Conservation (phyloP, 2,113 vertebrate genomes). For the Catharus bicknelli region DNA sequence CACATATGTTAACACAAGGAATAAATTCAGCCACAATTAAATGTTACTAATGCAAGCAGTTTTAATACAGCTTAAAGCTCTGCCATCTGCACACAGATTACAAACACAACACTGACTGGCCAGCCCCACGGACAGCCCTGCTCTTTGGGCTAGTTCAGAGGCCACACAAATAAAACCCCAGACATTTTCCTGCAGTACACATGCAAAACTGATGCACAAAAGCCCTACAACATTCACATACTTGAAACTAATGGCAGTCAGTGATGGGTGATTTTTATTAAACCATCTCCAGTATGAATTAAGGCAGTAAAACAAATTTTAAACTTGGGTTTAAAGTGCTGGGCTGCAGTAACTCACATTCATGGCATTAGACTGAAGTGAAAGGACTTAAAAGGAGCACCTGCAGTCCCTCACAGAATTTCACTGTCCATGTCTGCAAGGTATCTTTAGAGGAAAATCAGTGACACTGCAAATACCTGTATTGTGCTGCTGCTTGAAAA, state of each 20-base stretch:
- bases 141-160: not conserved
- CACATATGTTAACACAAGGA: slow-evolving; percentile 58
- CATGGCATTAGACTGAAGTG: not conserved
- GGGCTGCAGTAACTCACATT: not conserved
- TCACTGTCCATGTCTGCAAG: not conserved
- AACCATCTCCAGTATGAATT: not conserved
- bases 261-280: not conserved
- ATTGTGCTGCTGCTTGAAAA: not conserved
- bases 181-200: not conserved
- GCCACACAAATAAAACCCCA: not conserved
- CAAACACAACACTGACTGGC: slow-evolving; percentile 11
- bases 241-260: not conserved
- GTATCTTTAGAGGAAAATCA: not conserved
- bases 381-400: not conserved
- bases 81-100: slow-evolving; percentile 31
- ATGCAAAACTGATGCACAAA: not conserved
- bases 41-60: slow-evolving; percentile 64
- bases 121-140: not conserved
- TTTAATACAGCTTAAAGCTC: slow-evolving; percentile 66
- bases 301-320: not conserved
- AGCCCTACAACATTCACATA: not conserved
- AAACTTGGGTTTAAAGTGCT: not conserved
- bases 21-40: slow-evolving; percentile 70
- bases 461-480: not conserved
- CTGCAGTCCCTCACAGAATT: not conserved